phyloP scores from a whole-genome alignment of 2,888 invertebrate genomes.

The Hirtodrosophila confusa region DNA sequence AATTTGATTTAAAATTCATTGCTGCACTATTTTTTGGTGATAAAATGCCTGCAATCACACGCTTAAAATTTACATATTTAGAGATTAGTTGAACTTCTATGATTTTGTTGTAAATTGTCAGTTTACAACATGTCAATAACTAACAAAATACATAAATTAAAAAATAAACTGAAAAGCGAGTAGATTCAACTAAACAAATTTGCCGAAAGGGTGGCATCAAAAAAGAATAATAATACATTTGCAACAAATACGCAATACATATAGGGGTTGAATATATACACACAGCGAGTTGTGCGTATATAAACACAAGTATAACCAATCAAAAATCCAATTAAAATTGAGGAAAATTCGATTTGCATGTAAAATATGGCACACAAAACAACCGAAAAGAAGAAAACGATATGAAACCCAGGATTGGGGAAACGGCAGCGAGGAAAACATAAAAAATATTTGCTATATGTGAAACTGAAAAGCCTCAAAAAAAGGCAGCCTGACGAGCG shows the following conservation, averaged over 20 bases:
- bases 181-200: constrained; percentile 40
- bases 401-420: constrained; percentile 30
- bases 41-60: too few species aligned
- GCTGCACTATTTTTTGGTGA: background rate
- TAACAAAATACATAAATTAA: constrained; percentile 30
- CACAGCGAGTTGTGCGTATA: constrained; percentile 66
- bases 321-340: constrained; percentile 84
- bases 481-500: constrained; percentile 65
- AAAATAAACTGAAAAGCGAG: constrained; percentile 47
- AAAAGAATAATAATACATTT: background rate
- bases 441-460: constrained; percentile 76
- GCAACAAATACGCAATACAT: constrained; percentile 27
- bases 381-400: constrained; percentile 34
- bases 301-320: constrained; percentile 82
- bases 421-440: constrained; percentile 40
- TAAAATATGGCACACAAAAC: constrained; percentile 78
- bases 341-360: constrained; percentile 84
- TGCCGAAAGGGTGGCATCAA: background rate
- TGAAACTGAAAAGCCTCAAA: constrained; percentile 75
- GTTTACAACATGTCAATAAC: constrained; percentile 60
- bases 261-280: constrained; percentile 21
- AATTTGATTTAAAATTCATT: background rate
- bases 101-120: constrained; percentile 68
- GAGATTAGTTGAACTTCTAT: constrained; percentile 34
- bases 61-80: constrained; percentile 22